These are phyloP conservation scores for Spodoptera exigua DNA, from an alignment of 2,888 invertebrate genomes.

Conservation along the genomic window DNA sequence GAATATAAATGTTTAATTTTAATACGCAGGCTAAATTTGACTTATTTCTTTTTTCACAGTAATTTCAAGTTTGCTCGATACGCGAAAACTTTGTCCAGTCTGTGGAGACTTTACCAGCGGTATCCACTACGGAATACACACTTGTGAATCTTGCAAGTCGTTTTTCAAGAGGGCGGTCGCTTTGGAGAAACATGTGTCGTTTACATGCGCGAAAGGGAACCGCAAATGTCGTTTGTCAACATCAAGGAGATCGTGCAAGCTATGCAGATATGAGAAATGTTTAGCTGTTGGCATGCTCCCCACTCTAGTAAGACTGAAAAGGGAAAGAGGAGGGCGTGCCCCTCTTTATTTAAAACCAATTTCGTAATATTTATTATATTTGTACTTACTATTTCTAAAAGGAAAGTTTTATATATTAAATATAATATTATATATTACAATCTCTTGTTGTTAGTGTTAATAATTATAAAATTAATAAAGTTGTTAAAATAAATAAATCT, in stretches of 20 bases:
- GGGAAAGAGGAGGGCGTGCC: slow-evolving; percentile 43
- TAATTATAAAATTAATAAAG: no score
- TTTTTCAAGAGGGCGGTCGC: slow-evolving; percentile 70
- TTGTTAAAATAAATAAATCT: no score
- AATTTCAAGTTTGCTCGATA: no score
- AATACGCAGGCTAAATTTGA: background rate
- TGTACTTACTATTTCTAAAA: no score
- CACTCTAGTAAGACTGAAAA: slow-evolving; percentile 48
- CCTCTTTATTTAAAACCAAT: slow-evolving; percentile 13
- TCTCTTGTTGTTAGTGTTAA: no score
- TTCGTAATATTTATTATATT: background rate
- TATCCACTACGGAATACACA: slow-evolving; percentile 67
- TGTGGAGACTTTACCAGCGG: slow-evolving; percentile 67
- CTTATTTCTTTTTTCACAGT: background rate
- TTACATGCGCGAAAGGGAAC: slow-evolving; percentile 31
- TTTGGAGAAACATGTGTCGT: slow-evolving; percentile 39
- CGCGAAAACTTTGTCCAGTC: slow-evolving; percentile 60
- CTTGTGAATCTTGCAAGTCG: slow-evolving; percentile 73
- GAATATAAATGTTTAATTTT: no score
- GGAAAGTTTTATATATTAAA: no score
- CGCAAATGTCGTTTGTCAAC: slow-evolving; percentile 47
- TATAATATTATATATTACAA: no score
- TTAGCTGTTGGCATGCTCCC: slow-evolving; percentile 66
- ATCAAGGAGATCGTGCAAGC: slow-evolving; percentile 54
- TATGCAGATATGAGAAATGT: slow-evolving; percentile 68